Percentiles rank a stretch among this genome's conserved stretches.
Conservation (phyloP, 2,797 vertebrate genomes). For the Peromyscus attwateri region DNA sequence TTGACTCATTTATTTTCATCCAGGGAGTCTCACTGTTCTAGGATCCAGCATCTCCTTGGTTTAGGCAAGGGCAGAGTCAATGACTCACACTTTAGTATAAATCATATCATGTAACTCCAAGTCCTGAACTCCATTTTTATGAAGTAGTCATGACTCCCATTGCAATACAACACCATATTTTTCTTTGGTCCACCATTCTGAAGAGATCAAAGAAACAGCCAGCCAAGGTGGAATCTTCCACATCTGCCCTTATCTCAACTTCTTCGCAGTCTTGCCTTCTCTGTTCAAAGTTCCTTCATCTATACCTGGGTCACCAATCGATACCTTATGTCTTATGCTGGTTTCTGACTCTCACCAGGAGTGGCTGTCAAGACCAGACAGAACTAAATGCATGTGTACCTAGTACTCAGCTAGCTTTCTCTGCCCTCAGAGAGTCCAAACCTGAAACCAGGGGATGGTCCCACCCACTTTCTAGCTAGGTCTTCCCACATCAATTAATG, state of each 20-base stretch:
- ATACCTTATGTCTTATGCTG: not conserved
- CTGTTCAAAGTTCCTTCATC: not conserved
- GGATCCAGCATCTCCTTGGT: not conserved
- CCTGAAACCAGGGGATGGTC: too few species aligned
- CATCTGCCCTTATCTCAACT: too few species aligned
- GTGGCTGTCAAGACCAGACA: not conserved
- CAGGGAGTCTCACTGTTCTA: not conserved
- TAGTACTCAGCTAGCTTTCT: too few species aligned
- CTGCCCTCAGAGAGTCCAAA: too few species aligned
- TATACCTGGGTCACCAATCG: not conserved
- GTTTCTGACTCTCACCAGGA: not conserved
- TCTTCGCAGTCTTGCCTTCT: not conserved
- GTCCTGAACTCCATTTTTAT: not conserved
- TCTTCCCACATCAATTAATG: too few species aligned
- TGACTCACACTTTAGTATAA: not conserved
- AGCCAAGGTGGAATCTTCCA: not conserved
- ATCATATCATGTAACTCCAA: not conserved
- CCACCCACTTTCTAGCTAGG: too few species aligned
- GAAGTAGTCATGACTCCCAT: not conserved
- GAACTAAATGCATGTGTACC: not conserved
- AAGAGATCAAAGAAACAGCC: not conserved
- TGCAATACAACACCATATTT: not conserved
- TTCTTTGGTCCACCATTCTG: not conserved
- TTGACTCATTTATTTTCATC: not conserved
- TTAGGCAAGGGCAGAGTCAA: not conserved